Percentiles rank a stretch among this genome's conserved stretches.
These are phyloP conservation scores for Slavum lentiscoides DNA, from an alignment of 2,888 invertebrate genomes.

Conservation along the genomic window DNA sequence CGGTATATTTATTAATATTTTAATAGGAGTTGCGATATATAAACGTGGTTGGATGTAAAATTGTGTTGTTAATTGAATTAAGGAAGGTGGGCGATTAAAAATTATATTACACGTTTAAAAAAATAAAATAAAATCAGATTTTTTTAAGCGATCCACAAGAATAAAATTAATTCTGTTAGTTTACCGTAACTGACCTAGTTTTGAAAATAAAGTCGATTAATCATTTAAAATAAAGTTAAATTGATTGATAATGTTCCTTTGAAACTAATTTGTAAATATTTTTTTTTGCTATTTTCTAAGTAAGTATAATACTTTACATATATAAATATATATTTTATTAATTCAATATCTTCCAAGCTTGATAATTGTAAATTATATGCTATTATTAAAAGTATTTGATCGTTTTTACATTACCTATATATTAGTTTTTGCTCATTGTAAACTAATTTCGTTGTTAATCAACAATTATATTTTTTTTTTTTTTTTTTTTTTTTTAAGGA, in stretches of 20 bases:
- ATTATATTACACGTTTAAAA: constrained; percentile 2
- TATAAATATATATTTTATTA: constrained; percentile 44
- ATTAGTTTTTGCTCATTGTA: constrained; percentile 35
- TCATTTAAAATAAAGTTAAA: constrained; percentile 37
- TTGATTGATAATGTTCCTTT: constrained; percentile 45
- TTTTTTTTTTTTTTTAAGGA: constrained; percentile 14
- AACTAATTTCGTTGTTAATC: constrained; percentile 20
- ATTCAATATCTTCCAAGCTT: constrained; percentile 29
- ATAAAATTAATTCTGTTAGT: constrained; percentile 27
- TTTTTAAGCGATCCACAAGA: constrained; percentile 3
- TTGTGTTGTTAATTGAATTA: constrained; percentile 23
- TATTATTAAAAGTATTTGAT: constrained; percentile 21
- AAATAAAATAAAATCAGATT: not conserved
- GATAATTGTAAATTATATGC: constrained; percentile 12
- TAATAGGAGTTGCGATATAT: constrained; percentile 33
- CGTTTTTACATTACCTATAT: constrained; percentile 15
- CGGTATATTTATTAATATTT: constrained; percentile 40
- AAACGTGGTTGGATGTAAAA: constrained; percentile 27
- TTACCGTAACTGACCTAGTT: constrained; percentile 34
- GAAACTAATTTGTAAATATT: constrained; percentile 37
- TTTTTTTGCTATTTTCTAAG: constrained; percentile 34
- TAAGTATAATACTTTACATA: constrained; percentile 3
- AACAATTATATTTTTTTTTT: not conserved
- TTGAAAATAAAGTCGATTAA: constrained; percentile 35
- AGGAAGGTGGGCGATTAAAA: constrained; percentile 1